Evolutionary conservation across 2,113 vertebrate species (phyloP).

Genomic region (Crypturellus undulatus): DNA sequence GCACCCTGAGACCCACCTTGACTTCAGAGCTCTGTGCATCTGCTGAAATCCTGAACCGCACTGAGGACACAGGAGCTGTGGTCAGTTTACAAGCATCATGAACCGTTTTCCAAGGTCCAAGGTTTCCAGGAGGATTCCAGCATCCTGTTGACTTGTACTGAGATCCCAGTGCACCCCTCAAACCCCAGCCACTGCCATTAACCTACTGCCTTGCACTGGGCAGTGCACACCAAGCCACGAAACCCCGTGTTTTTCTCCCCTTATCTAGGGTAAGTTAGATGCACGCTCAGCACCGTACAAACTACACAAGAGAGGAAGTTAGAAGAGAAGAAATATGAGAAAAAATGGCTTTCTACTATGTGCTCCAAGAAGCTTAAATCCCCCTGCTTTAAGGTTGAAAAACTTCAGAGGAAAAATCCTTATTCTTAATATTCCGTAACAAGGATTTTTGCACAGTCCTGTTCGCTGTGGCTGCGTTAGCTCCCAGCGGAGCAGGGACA

Average conservation of each 20-base stretch:
- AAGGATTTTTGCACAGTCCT: not conserved
- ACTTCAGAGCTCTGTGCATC: not conserved
- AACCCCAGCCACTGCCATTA: not conserved
- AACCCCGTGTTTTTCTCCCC: not conserved
- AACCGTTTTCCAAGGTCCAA: not conserved
- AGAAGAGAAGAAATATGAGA: not conserved
- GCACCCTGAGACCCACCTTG: not conserved
- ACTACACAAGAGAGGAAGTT: not conserved
- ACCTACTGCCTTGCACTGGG: not conserved
- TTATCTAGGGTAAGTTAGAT: not conserved
- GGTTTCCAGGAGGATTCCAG: not conserved
- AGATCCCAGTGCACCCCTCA: not conserved
- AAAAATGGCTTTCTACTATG: not conserved
- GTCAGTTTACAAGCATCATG: not conserved
- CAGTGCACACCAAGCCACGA: not conserved
- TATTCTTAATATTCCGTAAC: not conserved
- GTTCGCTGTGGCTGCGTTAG: not conserved
- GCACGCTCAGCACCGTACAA: not conserved
- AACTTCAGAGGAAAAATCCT: not conserved
- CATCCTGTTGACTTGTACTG: not conserved
- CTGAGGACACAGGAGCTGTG: accelerated
- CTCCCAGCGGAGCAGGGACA: accelerated
- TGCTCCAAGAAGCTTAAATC: not conserved
- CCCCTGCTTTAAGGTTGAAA: not conserved
- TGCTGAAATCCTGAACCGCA: not conserved